Conservation (phyloP, 2,113 vertebrate species). For the Marmota monax region DNA sequence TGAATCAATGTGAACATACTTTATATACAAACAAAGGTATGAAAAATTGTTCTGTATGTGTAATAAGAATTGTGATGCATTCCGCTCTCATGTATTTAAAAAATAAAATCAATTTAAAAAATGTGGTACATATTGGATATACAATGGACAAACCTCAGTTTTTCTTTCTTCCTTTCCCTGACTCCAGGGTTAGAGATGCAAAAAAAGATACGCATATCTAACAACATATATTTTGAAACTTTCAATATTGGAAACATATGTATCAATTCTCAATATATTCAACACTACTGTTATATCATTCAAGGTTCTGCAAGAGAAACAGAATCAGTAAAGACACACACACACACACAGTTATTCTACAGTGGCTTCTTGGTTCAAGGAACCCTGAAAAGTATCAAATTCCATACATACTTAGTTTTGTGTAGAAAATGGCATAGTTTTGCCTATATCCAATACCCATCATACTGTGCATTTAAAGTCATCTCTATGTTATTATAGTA, state of each 20-base stretch:
- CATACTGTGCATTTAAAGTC: not conserved
- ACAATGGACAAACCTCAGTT: not conserved
- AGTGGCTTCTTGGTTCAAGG: not conserved
- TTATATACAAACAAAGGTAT: too few relatives aligned
- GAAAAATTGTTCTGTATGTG: too few relatives aligned
- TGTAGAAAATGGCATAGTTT: not conserved
- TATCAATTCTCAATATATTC: not conserved
- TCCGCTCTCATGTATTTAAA: too few relatives aligned
- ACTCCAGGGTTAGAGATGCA: not conserved
- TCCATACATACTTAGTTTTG: not conserved
- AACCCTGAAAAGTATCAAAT: not conserved
- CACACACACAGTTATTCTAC: not conserved
- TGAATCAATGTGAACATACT: too few relatives aligned
- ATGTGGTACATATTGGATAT: not conserved
- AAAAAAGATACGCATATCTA: not conserved
- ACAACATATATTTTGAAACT: not conserved
- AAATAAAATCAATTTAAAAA: too few relatives aligned
- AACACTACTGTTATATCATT: not conserved
- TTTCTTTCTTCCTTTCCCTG: not conserved
- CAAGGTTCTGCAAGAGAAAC: not conserved
- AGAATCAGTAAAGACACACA: not conserved
- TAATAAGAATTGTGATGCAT: too few relatives aligned
- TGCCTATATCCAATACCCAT: not conserved
- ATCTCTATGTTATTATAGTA: not conserved
- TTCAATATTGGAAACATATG: not conserved